These are phyloP conservation scores for Phenacoccus solenopsis DNA, from an alignment of 1,140 invertebrate genomes.

Conservation along the genomic window DNA sequence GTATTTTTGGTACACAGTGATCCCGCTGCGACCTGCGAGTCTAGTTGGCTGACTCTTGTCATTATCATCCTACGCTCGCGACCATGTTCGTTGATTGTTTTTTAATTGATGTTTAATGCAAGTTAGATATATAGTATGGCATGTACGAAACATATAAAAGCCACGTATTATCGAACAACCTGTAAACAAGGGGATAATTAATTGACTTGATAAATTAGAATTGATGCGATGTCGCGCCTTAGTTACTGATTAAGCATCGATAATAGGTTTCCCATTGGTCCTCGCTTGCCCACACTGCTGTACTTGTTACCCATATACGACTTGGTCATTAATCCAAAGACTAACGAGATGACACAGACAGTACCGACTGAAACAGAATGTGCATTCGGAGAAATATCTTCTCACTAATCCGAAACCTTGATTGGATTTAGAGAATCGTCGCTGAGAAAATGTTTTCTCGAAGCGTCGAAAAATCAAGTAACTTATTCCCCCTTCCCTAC, in stretches of 20 bases:
- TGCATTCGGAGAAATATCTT: no score
- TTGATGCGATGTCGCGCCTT: background rate
- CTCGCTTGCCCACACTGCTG: background rate
- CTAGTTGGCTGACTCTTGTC: no score
- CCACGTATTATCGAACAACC: background rate
- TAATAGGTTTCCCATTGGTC: background rate
- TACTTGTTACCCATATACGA: background rate
- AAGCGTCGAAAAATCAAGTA: no score
- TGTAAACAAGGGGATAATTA: background rate
- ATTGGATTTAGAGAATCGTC: no score
- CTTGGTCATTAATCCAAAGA: no score
- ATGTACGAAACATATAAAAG: background rate
- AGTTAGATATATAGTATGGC: background rate
- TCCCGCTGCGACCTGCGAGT: no score
- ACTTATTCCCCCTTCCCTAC: no score
- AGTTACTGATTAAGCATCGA: background rate
- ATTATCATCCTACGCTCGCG: background rate
- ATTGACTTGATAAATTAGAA: background rate
- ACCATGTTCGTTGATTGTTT: background rate
- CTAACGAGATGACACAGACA: no score
- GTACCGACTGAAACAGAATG: no score
- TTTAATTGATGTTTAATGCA: slow-evolving; percentile 3
- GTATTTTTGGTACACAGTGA: no score
- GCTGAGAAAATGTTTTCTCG: no score
- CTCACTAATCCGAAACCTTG: no score